Percentiles rank a stretch among this genome's conserved stretches.
phyloP scores from a whole-genome alignment of 2,888 invertebrate species.

The Andrena bucephala region DNA sequence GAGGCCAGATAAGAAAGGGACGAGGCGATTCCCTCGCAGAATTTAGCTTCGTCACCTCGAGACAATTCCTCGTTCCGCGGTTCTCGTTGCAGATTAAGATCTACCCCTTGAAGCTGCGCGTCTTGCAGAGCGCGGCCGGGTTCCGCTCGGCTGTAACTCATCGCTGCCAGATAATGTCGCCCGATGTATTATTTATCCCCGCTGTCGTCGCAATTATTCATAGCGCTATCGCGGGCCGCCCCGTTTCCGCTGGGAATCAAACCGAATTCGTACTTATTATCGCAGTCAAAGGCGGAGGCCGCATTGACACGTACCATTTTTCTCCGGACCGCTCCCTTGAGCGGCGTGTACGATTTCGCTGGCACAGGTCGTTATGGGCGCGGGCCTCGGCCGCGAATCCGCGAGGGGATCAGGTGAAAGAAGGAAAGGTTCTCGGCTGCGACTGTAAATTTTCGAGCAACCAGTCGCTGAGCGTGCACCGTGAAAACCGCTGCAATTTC shows the following conservation, averaged over 20 bases:
- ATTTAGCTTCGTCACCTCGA: constrained; percentile 67
- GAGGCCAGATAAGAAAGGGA: constrained; percentile 45
- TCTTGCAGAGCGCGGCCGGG: constrained; percentile 64
- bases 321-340: constrained; percentile 59
- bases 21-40: constrained; percentile 57
- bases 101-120: constrained; percentile 80
- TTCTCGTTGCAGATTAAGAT: constrained; percentile 80
- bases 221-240: constrained; percentile 77
- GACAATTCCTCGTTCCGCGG: constrained; percentile 74
- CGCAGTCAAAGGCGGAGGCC: constrained; percentile 53
- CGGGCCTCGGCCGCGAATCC: constrained; percentile 36
- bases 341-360: constrained; percentile 39
- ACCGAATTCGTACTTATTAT: constrained; percentile 78
- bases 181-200: constrained; percentile 82
- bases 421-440: not conserved
- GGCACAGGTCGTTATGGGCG: constrained; percentile 39
- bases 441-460: not conserved
- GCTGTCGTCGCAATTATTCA: constrained; percentile 83
- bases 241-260: constrained; percentile 80
- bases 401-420: constrained; percentile 19
- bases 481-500: constrained; percentile 28
- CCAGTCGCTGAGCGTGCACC: not conserved
- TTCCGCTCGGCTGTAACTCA: constrained; percentile 77
- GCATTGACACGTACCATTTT: constrained; percentile 68
- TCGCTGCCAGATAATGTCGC: constrained; percentile 80